These are phyloP conservation scores for Hololepta plana DNA, from an alignment of 2,888 invertebrate genomes.

Conservation along the genomic window DNA sequence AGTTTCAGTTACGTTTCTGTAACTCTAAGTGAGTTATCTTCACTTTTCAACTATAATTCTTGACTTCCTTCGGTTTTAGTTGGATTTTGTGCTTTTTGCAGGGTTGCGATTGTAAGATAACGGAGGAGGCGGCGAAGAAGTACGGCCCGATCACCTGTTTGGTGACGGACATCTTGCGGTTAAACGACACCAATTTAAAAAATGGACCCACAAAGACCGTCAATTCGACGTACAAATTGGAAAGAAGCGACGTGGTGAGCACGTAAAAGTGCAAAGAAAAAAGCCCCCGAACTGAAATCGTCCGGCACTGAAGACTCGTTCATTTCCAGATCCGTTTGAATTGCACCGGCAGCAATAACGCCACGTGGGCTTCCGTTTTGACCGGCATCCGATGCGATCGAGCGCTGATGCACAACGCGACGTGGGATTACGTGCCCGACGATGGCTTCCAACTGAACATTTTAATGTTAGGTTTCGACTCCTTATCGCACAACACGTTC, in stretches of 20 bases:
- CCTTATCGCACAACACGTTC: slow-evolving; percentile 67
- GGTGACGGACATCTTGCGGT: slow-evolving; percentile 53
- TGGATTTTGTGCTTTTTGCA: slow-evolving; percentile 13
- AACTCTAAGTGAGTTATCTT: too few relatives aligned
- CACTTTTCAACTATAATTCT: background rate
- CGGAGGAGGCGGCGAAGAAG: slow-evolving; percentile 26
- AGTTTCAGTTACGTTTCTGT: too few relatives aligned
- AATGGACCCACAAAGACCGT: slow-evolving; percentile 33
- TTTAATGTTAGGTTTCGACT: slow-evolving; percentile 77
- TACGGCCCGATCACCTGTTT: slow-evolving; percentile 30
- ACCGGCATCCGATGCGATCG: slow-evolving; percentile 38
- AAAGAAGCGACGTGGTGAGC: slow-evolving; percentile 42
- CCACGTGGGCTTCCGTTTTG: slow-evolving; percentile 43
- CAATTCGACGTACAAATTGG: slow-evolving; percentile 39
- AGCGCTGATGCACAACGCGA: slow-evolving; percentile 23
- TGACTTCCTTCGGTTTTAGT: slow-evolving; percentile 1
- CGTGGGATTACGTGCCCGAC: slow-evolving; percentile 30
- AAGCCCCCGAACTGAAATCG: background rate
- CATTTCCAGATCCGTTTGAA: background rate
- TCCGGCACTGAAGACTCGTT: background rate
- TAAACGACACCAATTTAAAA: slow-evolving; percentile 39
- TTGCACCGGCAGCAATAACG: background rate
- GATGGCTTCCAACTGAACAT: slow-evolving; percentile 44
- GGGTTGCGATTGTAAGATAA: slow-evolving; percentile 32
- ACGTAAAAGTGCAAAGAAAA: background rate